Evolutionary conservation across 2,888 invertebrate species (phyloP), one percentile per base, ranked within the genome.

Genomic region (Cerastis rubricosa): DNA sequence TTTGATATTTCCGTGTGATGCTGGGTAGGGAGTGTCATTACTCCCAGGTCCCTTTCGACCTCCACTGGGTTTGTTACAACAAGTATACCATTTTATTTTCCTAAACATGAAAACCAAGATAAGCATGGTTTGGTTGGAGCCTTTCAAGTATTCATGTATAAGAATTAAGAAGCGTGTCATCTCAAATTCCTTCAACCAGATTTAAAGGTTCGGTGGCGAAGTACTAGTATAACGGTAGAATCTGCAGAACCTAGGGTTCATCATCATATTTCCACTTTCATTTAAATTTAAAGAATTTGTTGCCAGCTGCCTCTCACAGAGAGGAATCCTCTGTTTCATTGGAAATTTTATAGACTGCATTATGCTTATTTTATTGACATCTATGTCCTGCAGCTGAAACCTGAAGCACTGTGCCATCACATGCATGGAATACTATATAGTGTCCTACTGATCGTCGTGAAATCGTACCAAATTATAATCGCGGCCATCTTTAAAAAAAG

Each of bases 1-100:
- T 78, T 83, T 67, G 64, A 83, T 81, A 81, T 71, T 68, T 83
- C 80, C 83, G 57, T 51, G 45, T 35, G 14, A 47, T 11, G 35
- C 5, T 59, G 6, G 12, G 43, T 4, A n/a, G 2, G 19, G 9
- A 45, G 45, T 80, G 59, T 63, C 66, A 63, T 81, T 67, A 51
- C 49, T 47, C 51, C 2, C 22, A 14, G 54, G 11, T 35, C 4
- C 43, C 19, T 47, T 40, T 3, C 12, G 47, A 82, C 51, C 12
- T 12, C 22, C 8, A n/a, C 22, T 47, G 25, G 3, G 6, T 19
- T 19, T 45, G 19, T 71, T 35, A 29, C 59, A 29, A 59, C 2
- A 59, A 40, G n/a, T n/a, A 51, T 7, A 51, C 35, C 9, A n/a
- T 35, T 22, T 8, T 14, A 40, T 54, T 43, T 43, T 54, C 25